These are phyloP conservation scores for Drosophila murphyi DNA, from an alignment of 1,140 invertebrate species.

Conservation along the genomic window DNA sequence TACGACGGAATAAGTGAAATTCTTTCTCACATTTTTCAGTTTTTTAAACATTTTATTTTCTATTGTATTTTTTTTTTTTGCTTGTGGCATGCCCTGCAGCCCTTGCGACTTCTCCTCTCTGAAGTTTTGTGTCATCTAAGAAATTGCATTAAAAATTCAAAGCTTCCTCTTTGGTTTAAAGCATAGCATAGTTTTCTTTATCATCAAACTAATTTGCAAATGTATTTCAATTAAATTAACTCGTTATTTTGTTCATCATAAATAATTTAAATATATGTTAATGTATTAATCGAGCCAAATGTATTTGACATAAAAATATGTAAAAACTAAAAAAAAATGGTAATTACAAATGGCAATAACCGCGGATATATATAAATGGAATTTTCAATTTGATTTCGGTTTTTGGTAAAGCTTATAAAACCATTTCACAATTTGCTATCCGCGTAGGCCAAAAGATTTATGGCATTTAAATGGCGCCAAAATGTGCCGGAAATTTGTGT, in stretches of 20 bases:
- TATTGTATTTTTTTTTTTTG: conserved; percentile 29
- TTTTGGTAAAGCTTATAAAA: conserved; percentile 14
- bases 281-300: conserved; percentile 37
- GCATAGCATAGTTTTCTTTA: not conserved
- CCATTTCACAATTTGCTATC: conserved; percentile 10
- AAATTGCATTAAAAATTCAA: conserved; percentile 76
- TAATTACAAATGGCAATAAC: conserved; percentile 58
- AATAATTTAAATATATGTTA: conserved; percentile 26
- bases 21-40: conserved; percentile 63
- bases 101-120: conserved; percentile 42
- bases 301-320: conserved; percentile 38
- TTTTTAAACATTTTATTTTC: conserved; percentile 54
- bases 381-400: conserved; percentile 36
- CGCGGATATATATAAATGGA: conserved; percentile 42
- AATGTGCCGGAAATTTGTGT: conserved; percentile 73
- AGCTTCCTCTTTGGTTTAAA: conserved; percentile 28
- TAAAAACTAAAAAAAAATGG: conserved; percentile 39
- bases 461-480: conserved; percentile 57
- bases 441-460: conserved; percentile 53
- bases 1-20: conserved; percentile 8
- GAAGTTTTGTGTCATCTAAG: not conserved
- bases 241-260: conserved; percentile 21
- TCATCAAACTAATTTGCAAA: conserved; percentile 35
- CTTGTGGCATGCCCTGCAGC: conserved; percentile 28
- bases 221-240: conserved; percentile 39